Evolutionary conservation across 1,140 invertebrate species (phyloP).

Genomic region (Hylyphantes graminicola): DNA sequence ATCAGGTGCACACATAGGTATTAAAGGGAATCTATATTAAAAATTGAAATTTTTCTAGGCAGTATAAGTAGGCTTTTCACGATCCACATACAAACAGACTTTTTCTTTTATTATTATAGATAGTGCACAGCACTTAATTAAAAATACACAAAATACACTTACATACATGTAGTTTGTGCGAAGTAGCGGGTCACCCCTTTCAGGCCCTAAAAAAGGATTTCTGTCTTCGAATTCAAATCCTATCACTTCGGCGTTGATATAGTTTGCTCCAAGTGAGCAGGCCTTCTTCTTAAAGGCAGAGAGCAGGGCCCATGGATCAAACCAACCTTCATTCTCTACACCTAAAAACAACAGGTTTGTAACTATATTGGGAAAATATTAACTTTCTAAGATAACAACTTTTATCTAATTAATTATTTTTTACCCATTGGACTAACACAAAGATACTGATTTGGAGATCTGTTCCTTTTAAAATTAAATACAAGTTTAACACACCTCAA

Average conservation of each 20-base stretch:
- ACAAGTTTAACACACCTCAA: not conserved
- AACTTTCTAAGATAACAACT: too few relatives aligned
- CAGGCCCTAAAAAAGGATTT: not conserved
- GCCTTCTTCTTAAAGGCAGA: slow-evolving; percentile 81
- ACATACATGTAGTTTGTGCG: slow-evolving; percentile 48
- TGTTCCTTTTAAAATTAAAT: too few relatives aligned
- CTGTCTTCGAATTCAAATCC: slow-evolving; percentile 74
- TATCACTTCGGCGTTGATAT: slow-evolving; percentile 80
- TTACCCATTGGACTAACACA: too few relatives aligned
- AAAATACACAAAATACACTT: slow-evolving; percentile 34
- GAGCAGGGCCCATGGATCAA: slow-evolving; percentile 89
- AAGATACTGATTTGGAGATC: too few relatives aligned
- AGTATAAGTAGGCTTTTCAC: too few relatives aligned
- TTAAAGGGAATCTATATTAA: too few relatives aligned
- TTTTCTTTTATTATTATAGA: too few relatives aligned
- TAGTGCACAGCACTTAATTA: not conserved
- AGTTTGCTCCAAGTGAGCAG: slow-evolving; percentile 79
- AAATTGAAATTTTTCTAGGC: too few relatives aligned
- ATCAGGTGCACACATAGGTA: too few relatives aligned
- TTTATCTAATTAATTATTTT: too few relatives aligned
- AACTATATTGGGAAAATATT: not conserved
- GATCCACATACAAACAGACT: too few relatives aligned
- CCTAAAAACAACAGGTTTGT: slow-evolving; percentile 65
- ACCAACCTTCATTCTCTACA: slow-evolving; percentile 81
- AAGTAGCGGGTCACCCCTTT: not conserved